Evolutionary conservation across 2,113 vertebrate genomes (phyloP), one percentile per base, ranked within the genome.

Genomic region (Cygnus buccinator): DNA sequence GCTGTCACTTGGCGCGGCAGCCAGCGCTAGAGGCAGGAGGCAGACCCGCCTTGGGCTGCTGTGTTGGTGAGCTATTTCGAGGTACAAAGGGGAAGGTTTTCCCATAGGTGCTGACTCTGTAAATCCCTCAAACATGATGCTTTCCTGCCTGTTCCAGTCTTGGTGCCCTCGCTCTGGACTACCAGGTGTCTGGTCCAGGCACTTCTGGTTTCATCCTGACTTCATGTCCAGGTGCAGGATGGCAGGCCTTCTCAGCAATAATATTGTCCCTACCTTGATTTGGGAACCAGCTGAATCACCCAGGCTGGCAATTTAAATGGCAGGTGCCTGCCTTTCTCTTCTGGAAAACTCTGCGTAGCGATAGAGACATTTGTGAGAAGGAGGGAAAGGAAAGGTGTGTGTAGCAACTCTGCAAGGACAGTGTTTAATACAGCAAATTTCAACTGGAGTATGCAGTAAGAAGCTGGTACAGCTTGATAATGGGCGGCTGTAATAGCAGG

Each of bases 401-500:
- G 74, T 67, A 86, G 73, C 66, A 78, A 48, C 59, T 37, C 68
- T 15, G 16, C 70, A 37, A 8, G 59, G 37, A 12, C 37, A 31
- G 59, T 16, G 33, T 92, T 96, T 92, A 58, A 73, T 13, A 12
- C 6, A 31, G 79, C 79, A 76, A 70, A 90, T 44, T 90, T 79
- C 44, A 74, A 9, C 29, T 41, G 1, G 4, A 26, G 61, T 33
- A 3, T 35, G 72, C 43, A 61, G 70, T 22, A 82, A 71, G 80
- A 52, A 89, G 81, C 66, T 71, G 66, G 74, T 25, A 13, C 79
- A 28, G 84, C 72, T 84, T 82, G 77, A 39, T 58, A 83, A 82
- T 55, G 78, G 84, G 50, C 91, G 94, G 90, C 96, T 95, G 74
- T 70, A 93, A 70, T 31, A 95, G 59, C 91, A 96, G 73, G 50